Percentiles rank a stretch among this genome's conserved stretches.
Evolutionary conservation across 2,113 vertebrate genomes (phyloP).

Genomic region (Microcebus griseorufus): DNA sequence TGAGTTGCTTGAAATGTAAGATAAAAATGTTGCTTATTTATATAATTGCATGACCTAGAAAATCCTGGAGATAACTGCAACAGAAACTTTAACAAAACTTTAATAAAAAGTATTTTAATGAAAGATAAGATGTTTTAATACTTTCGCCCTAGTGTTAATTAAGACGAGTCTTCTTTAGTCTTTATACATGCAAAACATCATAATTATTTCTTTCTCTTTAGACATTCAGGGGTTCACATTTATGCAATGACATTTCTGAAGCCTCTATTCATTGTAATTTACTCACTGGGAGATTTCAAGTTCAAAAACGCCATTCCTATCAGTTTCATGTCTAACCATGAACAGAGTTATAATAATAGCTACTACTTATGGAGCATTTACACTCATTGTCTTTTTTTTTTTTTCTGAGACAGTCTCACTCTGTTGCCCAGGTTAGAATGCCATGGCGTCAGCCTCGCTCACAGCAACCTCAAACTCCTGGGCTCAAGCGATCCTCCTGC

Average conservation of each 20-base stretch:
- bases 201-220: not conserved
- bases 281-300: not conserved
- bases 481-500: no score
- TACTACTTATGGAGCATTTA: not conserved
- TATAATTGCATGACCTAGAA: not conserved
- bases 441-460: no score
- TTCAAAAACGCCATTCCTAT: not conserved
- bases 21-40: constrained; percentile 41
- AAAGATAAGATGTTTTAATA: not conserved
- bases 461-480: no score
- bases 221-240: not conserved
- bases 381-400: not conserved
- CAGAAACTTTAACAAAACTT: not conserved
- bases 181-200: not conserved
- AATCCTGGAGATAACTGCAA: constrained; percentile 19
- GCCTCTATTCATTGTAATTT: not conserved
- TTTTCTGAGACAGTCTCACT: no score
- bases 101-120: not conserved
- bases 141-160: not conserved
- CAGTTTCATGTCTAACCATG: not conserved
- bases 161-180: not conserved
- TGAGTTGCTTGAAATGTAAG: not conserved
- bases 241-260: not conserved
- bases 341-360: not conserved
- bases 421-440: no score